These are phyloP conservation scores for Cylindroiulus punctatus DNA, from an alignment of 2,888 invertebrate genomes.

Conservation along the genomic window DNA sequence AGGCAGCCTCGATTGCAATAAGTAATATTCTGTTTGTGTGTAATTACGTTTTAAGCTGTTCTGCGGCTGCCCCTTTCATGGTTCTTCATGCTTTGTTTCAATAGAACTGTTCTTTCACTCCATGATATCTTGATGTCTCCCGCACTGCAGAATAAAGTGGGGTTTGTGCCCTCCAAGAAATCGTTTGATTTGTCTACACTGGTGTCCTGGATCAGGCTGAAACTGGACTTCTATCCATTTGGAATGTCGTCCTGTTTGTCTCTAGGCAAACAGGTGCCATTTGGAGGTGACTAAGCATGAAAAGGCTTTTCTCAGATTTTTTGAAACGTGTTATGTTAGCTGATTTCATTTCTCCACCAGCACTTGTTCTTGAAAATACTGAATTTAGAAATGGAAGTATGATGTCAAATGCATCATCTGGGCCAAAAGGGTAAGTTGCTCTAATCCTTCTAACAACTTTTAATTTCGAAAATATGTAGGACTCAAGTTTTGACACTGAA, in stretches of 20 bases:
- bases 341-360: background rate
- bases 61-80: background rate
- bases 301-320: background rate
- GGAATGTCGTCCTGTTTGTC: slow-evolving; percentile 52
- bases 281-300: background rate
- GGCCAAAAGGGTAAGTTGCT: slow-evolving; percentile 53
- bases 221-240: slow-evolving; percentile 53
- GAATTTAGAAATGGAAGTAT: slow-evolving; percentile 49
- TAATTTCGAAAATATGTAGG: too few species aligned
- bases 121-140: slow-evolving; percentile 53
- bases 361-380: slow-evolving; percentile 27
- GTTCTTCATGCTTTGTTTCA: background rate
- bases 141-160: slow-evolving; percentile 34
- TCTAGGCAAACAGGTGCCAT: background rate
- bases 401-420: slow-evolving; percentile 50
- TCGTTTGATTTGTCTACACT: background rate
- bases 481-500: background rate
- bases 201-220: slow-evolving; percentile 24
- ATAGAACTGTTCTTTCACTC: slow-evolving; percentile 50
- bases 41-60: background rate
- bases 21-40: slow-evolving; percentile 23
- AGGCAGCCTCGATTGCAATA: slow-evolving; percentile 54
- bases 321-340: background rate
- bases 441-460: too few species aligned
- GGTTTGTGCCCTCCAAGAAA: slow-evolving; percentile 3